These are phyloP conservation scores for Lutraria rhynchaena DNA, from an alignment of 1,140 invertebrate genomes.

Conservation along the genomic window DNA sequence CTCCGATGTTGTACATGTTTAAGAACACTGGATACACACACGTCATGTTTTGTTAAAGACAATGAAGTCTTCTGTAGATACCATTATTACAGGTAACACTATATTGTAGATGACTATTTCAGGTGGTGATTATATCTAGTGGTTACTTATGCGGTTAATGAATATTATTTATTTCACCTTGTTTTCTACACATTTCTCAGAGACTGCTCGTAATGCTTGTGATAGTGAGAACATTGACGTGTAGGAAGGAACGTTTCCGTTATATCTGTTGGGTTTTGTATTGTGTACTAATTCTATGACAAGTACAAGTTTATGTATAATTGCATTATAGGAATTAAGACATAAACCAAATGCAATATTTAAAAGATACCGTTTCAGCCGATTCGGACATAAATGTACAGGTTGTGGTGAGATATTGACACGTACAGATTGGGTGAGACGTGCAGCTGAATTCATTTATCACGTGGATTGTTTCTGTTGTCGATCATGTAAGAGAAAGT, in stretches of 20 bases:
- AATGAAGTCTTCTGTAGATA: constrained; percentile 27
- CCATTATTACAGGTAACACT: constrained; percentile 39
- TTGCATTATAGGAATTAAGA: neutral
- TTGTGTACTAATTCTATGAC: too few species aligned
- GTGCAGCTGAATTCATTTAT: constrained; percentile 29
- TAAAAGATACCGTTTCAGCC: constrained; percentile 9
- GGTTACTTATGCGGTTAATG: neutral
- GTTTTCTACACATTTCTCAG: neutral
- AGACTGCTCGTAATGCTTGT: too few species aligned
- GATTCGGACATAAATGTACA: constrained; percentile 22
- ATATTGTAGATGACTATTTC: neutral
- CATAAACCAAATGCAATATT: neutral
- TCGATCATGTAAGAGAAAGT: constrained; percentile 15
- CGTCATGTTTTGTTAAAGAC: constrained; percentile 36
- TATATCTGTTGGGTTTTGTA: too few species aligned
- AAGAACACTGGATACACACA: constrained; percentile 31
- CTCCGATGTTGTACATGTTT: constrained; percentile 39
- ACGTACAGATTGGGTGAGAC: constrained; percentile 37
- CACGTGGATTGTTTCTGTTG: constrained; percentile 53
- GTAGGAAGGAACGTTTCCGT: too few species aligned
- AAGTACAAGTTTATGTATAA: neutral
- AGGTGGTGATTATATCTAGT: neutral
- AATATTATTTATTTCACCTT: neutral
- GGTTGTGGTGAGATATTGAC: constrained; percentile 23
- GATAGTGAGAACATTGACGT: neutral